Base-by-base conservation (phyloP, 1,140 invertebrate genomes). In the Drosophila oshimai region DNA sequence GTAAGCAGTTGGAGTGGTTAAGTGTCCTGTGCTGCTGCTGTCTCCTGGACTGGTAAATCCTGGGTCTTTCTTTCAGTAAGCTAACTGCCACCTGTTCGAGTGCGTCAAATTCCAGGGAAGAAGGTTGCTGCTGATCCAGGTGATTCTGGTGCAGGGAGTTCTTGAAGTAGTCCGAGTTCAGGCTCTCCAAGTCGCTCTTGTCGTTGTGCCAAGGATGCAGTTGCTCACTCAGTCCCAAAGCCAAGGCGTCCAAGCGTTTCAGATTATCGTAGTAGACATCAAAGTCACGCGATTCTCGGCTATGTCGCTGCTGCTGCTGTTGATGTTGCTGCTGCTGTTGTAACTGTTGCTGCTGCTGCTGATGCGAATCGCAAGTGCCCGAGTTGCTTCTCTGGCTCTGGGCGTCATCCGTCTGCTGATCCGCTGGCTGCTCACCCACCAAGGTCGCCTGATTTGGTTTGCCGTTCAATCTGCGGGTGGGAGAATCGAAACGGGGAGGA, bases 121-220 rank as follows among this genome's bases (percentile, higher is more conserved):
- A 86, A 1, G 75, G 62, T 44, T 89, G 60, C 39, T 74, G 74
- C 15, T 74, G 64, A 12, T 77, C 62, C 7, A 78, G 45, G 15
- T 87, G 73, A 20, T 55, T 77, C 58, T 91, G 90, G 51, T 91
- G 90, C 49, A 89, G 50, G 4, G 90, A 91, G n/a, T 91, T 93
- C 74, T 93, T 92, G 22, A 94, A 93, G 83, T 94, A 94, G 73
- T 94, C 93, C n/a, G 93, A 94, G 75, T 94, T 93, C 45, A 94
- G 91, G 75, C 93, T 94, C 80, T 94, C 93, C 51, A 94, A 93
- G 83, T 94, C 93, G 72, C 93, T 93, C 55, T 90, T 91, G 58
- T 91, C 90, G 74, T 89, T 91, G 39, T 90, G 87, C 90, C 90
- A 91, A 29, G 87, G 89, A 70, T 90, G 89, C 74, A 90, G 24